Evolutionary conservation across 2,888 invertebrate genomes (phyloP), one percentile per base, ranked within the genome.

Genomic region (Polydrusus cervinus): DNA sequence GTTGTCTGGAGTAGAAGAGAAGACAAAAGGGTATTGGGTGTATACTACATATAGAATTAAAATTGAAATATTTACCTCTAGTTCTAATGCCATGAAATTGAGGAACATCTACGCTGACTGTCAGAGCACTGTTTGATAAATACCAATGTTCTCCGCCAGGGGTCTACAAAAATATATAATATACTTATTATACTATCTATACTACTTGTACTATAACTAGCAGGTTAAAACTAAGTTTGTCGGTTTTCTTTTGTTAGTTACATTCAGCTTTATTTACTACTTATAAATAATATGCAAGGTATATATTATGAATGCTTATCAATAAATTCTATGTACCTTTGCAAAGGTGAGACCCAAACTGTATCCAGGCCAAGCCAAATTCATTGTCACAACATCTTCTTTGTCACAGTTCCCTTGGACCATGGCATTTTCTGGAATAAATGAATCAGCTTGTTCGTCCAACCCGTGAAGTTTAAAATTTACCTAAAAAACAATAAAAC

Each of bases 101-200:
- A 16, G 84, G 83, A 64, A 85, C 74, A 77, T 85, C 86, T 0
- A 86, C 84, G 85, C 94, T 95, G 86, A 94, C 95, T 3, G 90
- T 90, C 71, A 97, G 87, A 81, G 93, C 92, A 78, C 97, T 90
- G 81, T 91, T 92, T 80, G 93, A 93, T 0, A 95, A 93, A 85
- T 95, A 96, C 97, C 97, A 97, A 80, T 94, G 90, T 83, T 96
- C 96, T 7, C 95, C 95, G 5, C 96, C 95, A 30, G 95, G 94
- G 1, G 95, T 95, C 95, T 95, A 85, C 40, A 89, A 53, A 57
- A 55, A 30, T 65, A 25, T n/a, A 43, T 6, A 40, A 30, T 30
- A n/a, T n/a, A n/a, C n/a, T n/a, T n/a, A n/a, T n/a, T n/a, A n/a
- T n/a, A n/a, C n/a, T n/a, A n/a, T n/a, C n/a, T n/a, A n/a, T n/a